Percentiles rank a stretch among this genome's conserved stretches.
These are phyloP conservation scores for Apistogramma diplotaenia DNA, from an alignment of 2,113 vertebrate genomes.

Conservation along the genomic window DNA sequence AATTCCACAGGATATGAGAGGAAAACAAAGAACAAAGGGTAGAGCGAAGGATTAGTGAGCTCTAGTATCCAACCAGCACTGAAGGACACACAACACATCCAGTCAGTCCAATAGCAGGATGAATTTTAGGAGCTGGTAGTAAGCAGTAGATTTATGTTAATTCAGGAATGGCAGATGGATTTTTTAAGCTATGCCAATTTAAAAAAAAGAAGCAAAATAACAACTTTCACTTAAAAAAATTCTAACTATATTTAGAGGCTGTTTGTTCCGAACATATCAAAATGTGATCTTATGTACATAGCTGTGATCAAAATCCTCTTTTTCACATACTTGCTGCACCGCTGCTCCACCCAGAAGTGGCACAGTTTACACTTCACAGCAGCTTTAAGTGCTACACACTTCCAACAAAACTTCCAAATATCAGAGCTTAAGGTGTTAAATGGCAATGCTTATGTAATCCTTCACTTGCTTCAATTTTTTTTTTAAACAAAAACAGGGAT, in stretches of 20 bases:
- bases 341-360: neutral
- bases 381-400: neutral
- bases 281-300: neutral
- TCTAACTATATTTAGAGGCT: neutral
- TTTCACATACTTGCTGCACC: neutral
- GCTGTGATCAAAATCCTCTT: neutral
- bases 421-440: neutral
- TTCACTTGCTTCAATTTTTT: neutral
- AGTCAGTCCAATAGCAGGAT: neutral
- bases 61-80: constrained; percentile 4
- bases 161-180: neutral
- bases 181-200: neutral
- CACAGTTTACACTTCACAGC: neutral
- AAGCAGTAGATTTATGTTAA: constrained; percentile 7
- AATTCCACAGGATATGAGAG: constrained; percentile 52
- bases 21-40: constrained; percentile 51
- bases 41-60: constrained; percentile 28
- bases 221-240: neutral
- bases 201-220: too few relatives aligned
- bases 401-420: neutral
- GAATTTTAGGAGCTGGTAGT: neutral
- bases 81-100: neutral
- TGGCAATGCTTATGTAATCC: neutral
- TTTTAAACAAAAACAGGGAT: neutral
- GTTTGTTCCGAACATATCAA: neutral